Conservation (phyloP, 1,140 invertebrate genomes). For the Calycopis cecrops region DNA sequence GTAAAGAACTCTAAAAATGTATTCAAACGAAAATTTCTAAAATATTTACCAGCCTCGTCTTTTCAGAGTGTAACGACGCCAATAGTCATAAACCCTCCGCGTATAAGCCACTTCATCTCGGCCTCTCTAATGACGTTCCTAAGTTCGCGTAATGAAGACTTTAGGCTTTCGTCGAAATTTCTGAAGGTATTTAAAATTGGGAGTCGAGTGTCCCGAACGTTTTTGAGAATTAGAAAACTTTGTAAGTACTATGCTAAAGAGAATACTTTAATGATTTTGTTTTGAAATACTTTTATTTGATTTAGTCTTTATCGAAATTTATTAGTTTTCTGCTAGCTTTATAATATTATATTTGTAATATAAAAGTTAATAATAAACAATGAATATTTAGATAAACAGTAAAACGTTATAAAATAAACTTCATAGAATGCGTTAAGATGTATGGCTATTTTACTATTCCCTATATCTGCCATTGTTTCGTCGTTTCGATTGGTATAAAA, state of each 20-base stretch:
- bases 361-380: neutral
- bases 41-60: constrained; percentile 17
- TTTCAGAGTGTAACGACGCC: constrained; percentile 38
- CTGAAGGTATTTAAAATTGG: constrained; percentile 18
- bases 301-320: neutral
- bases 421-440: neutral
- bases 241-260: neutral
- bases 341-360: neutral
- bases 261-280: neutral
- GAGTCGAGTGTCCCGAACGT: neutral
- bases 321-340: neutral
- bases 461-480: too few relatives aligned
- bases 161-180: constrained; percentile 41
- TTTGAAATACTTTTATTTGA: neutral
- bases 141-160: constrained; percentile 41
- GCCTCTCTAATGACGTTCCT: constrained; percentile 38
- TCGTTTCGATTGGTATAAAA: too few relatives aligned
- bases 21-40: neutral
- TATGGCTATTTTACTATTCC: neutral
- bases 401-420: neutral
- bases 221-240: constrained; percentile 5
- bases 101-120: constrained; percentile 47
- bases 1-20: neutral
- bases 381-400: neutral
- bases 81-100: constrained; percentile 51